These are phyloP conservation scores for Oryctolagus cuniculus DNA, from an alignment of 2,113 vertebrate genomes.

Conservation along the genomic window DNA sequence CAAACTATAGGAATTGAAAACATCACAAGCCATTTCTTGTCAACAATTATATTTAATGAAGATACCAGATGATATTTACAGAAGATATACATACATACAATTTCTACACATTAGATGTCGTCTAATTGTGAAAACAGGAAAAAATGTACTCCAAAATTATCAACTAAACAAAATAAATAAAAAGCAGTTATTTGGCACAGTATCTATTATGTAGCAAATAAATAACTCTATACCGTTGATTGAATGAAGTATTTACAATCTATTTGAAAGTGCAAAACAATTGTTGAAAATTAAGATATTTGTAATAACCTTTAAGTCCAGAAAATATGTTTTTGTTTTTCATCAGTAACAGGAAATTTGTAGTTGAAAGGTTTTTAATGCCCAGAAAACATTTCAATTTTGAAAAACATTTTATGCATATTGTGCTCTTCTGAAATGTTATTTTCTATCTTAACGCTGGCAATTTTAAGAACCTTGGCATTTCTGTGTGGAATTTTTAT, in stretches of 20 bases:
- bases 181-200: slow-evolving; percentile 91
- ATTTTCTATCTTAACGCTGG: slow-evolving; percentile 82
- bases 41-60: slow-evolving; percentile 90
- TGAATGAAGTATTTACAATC: slow-evolving; percentile 90
- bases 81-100: slow-evolving; percentile 86
- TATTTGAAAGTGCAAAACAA: slow-evolving; percentile 89
- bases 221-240: slow-evolving; percentile 88
- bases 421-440: slow-evolving; percentile 89
- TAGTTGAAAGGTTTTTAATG: slow-evolving; percentile 85
- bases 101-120: slow-evolving; percentile 87
- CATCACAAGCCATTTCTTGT: slow-evolving; percentile 72
- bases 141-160: slow-evolving; percentile 85
- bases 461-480: slow-evolving; percentile 78
- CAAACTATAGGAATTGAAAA: slow-evolving; percentile 75
- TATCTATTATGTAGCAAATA: slow-evolving; percentile 88
- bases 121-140: slow-evolving; percentile 88
- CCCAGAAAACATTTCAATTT: slow-evolving; percentile 86
- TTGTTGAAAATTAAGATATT: slow-evolving; percentile 86
- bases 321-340: slow-evolving; percentile 80
- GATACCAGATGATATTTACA: slow-evolving; percentile 91
- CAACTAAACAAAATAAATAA: slow-evolving; percentile 92
- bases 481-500: slow-evolving; percentile 78
- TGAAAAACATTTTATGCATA: slow-evolving; percentile 87
- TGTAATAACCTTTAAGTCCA: slow-evolving; percentile 84
- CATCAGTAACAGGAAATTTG: slow-evolving; percentile 82